Percentiles rank a stretch among this genome's conserved stretches.
phyloP scores from a whole-genome alignment of 2,797 vertebrate species.

The Psittacula derbiana region DNA sequence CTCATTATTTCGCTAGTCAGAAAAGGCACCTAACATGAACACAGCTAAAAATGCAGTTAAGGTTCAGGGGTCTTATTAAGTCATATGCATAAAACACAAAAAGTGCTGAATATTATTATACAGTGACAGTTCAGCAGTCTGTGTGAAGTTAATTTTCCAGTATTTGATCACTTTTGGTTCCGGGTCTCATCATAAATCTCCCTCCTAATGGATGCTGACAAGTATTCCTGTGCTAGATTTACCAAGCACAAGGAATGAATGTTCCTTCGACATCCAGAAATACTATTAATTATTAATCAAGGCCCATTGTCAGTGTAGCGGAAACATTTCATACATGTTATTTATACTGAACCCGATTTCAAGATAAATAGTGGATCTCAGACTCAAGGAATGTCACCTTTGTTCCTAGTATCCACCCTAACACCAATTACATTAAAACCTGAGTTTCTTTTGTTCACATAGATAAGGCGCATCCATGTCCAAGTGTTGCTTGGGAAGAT shows the following conservation, averaged over 20 bases:
- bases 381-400: slow-evolving; percentile 20
- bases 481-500: neutral
- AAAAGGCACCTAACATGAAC: neutral
- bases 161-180: neutral
- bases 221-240: neutral
- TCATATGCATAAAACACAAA: neutral
- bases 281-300: slow-evolving; percentile 46
- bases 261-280: neutral
- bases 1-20: neutral
- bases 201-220: neutral
- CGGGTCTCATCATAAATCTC: neutral
- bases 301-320: neutral
- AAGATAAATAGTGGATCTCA: slow-evolving; percentile 17
- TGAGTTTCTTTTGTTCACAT: neutral
- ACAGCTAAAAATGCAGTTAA: neutral
- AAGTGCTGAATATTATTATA: neutral
- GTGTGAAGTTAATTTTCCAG: neutral
- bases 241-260: neutral
- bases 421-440: neutral
- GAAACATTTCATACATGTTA: neutral
- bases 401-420: neutral
- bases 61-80: neutral
- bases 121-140: neutral
- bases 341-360: neutral
- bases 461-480: neutral